Base-by-base conservation (phyloP, 2,113 vertebrate genomes). In the Electrona antarctica region DNA sequence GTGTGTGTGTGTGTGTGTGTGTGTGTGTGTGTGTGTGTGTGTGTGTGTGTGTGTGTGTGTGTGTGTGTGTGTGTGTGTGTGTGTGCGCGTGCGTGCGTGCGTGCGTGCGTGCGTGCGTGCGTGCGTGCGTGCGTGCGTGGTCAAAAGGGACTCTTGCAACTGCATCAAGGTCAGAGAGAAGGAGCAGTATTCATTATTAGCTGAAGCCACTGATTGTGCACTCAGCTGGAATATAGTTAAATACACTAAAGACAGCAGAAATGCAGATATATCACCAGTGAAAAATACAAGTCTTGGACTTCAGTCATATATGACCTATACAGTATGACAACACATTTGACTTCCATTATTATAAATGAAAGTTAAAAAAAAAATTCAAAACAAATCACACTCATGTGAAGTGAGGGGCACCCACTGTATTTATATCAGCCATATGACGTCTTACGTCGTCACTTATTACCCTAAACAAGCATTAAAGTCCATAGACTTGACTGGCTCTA, bases 111-210 rank as follows among this genome's bases (percentile, higher is more conserved):
- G 51, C 15, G 1, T 52, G 56, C 6, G 21, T 60, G 33, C 57
- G n/a, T 63, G 60, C 28, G n/a, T n/a, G 11, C 63, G 12, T 69
- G 33, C 33, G 3, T 41, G 33, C 3, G 21, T 58, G 56, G 50
- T 67, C 76, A 71, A 78, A 3, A 63, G 84, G 74, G 84, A 84
- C 67, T 72, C 66, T 63, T 60, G 81, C 81, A 77, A 85, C 81
- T 80, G 73, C 70, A 79, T 82, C 90, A 88, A 90, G 88, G 90
- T 89, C 88, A 88, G 73, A 79, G 71, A 57, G 21, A 76, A 73
- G 74, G 77, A 78, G 87, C 84, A 71, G 82, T 76, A 77, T 84
- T 89, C 81, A 85, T 88, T 85, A 81, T 88, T 85, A 81, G 71
- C 48, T 8, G 2, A 4, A 76, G 75, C 81, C 73, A 49, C 71